Base-by-base conservation (phyloP, 1,140 invertebrate genomes). In the Myzus persicae region DNA sequence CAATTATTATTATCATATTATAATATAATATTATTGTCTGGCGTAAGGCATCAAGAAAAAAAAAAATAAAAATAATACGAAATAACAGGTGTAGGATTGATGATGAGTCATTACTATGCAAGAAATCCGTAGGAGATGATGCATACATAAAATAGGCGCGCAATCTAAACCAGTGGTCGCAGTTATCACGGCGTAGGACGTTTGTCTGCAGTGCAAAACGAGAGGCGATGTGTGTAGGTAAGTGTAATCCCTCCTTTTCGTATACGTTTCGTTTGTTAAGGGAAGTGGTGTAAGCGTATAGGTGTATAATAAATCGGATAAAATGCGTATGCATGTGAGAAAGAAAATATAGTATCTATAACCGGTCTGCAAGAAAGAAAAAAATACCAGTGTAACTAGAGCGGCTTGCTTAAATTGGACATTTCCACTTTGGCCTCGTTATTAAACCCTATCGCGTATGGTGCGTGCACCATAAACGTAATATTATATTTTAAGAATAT, bases 361-460 rank as follows among this genome's bases (percentile, higher is more conserved):
- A 92, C 91, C 76, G 91, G 91, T 92, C 91, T 38, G 67, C 36
- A 38, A 91, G 36, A 90, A 67, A 76, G 11, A 76, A 76, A n/a
- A 81, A 92, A 91, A 84, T 38, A 92, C 76, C 67, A 46, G 91
- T 84, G 67, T 51, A 92, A 92, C 76, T 92, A 51, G 91, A 92
- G 91, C 91, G 91, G 81, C 42, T 84, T 92, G 76, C 91, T 92
- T 84, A 92, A 92, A 92, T 92, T 92, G 91, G 91, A 48, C 91
- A 92, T 92, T 82, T 92, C 91, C 91, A 92, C 91, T 92, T 84
- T 84, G 44, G 76, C 76, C 88, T 90, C 88, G 51, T 90, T 51
- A 89, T 54, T 89, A 82, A 82, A 76, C 67, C 7, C 90, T 82
- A 38, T 24, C 40, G 54, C n/a, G 59, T 88, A 76, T 67, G 18